phyloP scores from a whole-genome alignment of 2,888 invertebrate species.

The Eupelmus urozonus region DNA sequence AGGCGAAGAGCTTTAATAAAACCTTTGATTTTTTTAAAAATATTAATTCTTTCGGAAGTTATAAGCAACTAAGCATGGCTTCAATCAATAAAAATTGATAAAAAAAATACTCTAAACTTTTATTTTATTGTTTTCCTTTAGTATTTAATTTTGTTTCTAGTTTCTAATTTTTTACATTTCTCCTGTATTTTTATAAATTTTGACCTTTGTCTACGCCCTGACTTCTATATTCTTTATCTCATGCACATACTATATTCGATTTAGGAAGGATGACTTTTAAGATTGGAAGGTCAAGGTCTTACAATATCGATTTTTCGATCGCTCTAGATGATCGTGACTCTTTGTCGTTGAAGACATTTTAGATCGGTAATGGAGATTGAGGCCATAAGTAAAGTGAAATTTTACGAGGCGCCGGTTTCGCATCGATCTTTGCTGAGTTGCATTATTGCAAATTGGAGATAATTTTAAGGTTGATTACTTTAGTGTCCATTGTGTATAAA shows the following conservation, averaged over 20 bases:
- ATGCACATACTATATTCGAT: constrained; percentile 33
- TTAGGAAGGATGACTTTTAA: constrained; percentile 1
- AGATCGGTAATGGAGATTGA: neutral
- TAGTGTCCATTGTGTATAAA: neutral
- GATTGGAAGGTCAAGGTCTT: constrained; percentile 42
- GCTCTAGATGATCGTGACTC: neutral
- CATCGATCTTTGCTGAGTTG: neutral
- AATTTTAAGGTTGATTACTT: neutral
- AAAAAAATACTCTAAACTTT: too few relatives aligned
- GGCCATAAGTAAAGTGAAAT: neutral
- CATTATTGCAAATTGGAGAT: neutral
- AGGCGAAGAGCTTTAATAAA: too few relatives aligned
- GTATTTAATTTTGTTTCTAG: constrained; percentile 5
- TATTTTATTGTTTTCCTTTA: too few relatives aligned
- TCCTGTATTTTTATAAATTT: too few relatives aligned
- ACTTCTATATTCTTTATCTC: constrained; percentile 41
- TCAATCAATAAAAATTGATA: too few relatives aligned
- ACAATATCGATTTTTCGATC: constrained; percentile 18
- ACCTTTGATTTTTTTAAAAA: too few relatives aligned
- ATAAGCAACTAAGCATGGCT: too few relatives aligned
- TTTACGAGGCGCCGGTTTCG: neutral
- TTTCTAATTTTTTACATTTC: too few relatives aligned
- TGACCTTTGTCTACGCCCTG: constrained; percentile 62
- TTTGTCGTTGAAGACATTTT: neutral
- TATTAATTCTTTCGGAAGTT: too few relatives aligned